phyloP scores from a whole-genome alignment of 2,797 vertebrate genomes.

The Tenualosa thibaudeaui region DNA sequence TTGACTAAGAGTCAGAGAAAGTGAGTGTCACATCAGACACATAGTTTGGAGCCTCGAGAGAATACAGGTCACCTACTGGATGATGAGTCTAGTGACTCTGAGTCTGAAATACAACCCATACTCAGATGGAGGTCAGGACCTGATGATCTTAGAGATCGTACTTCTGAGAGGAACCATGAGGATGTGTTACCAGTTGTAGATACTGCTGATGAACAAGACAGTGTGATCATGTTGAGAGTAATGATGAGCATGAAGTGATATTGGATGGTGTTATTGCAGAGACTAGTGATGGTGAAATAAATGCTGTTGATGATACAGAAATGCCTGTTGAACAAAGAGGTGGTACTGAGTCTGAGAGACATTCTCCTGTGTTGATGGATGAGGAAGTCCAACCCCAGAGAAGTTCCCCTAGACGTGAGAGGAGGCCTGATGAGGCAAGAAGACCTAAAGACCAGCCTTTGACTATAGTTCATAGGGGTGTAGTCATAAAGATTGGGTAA shows the following conservation, averaged over 20 bases:
- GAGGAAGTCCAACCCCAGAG: not conserved
- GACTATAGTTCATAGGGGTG: slow-evolving; percentile 12
- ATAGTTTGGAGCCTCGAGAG: too few species aligned
- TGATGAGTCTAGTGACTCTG: not conserved
- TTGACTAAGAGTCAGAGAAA: not conserved
- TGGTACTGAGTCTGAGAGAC: not conserved
- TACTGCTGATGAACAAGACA: not conserved
- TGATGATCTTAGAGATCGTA: not conserved
- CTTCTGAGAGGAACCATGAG: not conserved
- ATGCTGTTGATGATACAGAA: not conserved
- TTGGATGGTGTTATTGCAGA: too few species aligned
- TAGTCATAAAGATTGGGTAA: slow-evolving; percentile 23
- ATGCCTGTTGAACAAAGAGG: not conserved
- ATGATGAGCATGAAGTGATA: not conserved
- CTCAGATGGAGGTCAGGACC: not conserved
- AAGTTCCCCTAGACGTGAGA: not conserved
- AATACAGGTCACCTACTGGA: too few species aligned
- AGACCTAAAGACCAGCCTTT: slow-evolving; percentile 22
- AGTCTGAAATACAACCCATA: not conserved
- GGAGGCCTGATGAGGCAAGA: slow-evolving; percentile 22
- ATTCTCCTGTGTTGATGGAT: not conserved
- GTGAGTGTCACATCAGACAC: too few species aligned
- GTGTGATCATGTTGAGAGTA: not conserved
- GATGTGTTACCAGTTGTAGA: not conserved
- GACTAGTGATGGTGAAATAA: not conserved